These are phyloP conservation scores for Eledone cirrhosa DNA, from an alignment of 2,888 invertebrate species.

Conservation along the genomic window DNA sequence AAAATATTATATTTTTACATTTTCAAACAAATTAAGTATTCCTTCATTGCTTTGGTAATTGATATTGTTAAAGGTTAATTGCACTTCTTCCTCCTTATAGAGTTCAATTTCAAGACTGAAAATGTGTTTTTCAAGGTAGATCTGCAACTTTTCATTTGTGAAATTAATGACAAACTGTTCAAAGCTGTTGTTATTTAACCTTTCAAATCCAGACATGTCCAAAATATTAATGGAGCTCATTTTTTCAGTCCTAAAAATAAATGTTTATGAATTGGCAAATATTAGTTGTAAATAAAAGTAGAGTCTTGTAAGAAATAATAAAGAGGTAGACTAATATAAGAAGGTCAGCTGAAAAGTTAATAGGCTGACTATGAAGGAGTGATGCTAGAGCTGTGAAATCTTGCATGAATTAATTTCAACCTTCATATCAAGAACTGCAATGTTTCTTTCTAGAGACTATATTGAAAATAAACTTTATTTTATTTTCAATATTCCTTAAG, in stretches of 20 bases:
- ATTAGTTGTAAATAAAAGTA: background rate
- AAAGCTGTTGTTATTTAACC: slow-evolving; percentile 9
- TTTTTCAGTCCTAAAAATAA: background rate
- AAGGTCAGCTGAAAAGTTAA: no score
- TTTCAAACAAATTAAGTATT: slow-evolving; percentile 35
- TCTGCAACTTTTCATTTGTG: slow-evolving; percentile 17
- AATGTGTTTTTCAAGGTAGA: slow-evolving; percentile 16
- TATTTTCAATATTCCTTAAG: no score
- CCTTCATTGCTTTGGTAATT: background rate
- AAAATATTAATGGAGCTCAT: background rate
- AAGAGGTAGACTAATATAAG: background rate
- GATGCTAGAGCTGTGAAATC: no score
- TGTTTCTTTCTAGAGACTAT: no score
- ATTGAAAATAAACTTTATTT: no score
- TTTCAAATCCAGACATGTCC: slow-evolving; percentile 29
- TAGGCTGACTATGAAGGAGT: no score
- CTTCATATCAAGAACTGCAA: no score
- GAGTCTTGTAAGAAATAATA: background rate
- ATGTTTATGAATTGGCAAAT: background rate
- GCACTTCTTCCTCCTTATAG: background rate
- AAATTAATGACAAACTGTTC: slow-evolving; percentile 21
- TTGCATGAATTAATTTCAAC: no score
- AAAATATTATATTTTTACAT: slow-evolving; percentile 39
- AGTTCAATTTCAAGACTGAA: background rate
- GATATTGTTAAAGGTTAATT: background rate